Evolutionary conservation across 2,797 vertebrate genomes (phyloP).

Genomic region (Echiichthys vipera): DNA sequence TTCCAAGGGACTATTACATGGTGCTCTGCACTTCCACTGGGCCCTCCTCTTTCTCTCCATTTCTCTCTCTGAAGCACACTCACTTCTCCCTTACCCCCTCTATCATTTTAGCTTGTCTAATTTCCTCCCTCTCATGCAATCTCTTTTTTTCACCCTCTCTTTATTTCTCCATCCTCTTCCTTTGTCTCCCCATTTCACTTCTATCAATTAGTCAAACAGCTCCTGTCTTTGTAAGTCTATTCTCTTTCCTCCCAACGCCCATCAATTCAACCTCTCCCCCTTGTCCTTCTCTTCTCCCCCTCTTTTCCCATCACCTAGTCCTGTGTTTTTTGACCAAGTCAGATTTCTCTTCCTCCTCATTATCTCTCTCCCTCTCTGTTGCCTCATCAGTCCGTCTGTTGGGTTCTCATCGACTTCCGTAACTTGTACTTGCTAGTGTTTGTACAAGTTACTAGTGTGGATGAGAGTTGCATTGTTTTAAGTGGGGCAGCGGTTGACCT

Average conservation of each 20-base stretch:
- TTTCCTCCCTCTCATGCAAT: conserved; percentile 7
- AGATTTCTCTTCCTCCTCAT: neutral
- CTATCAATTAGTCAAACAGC: conserved; percentile 41
- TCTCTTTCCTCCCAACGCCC: conserved; percentile 27
- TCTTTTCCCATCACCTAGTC: neutral
- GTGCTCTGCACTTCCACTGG: conserved; percentile 62
- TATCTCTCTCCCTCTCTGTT: conserved; percentile 1
- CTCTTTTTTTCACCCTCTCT: conserved; percentile 12
- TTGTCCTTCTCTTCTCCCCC: neutral
- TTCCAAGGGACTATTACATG: conserved; percentile 70
- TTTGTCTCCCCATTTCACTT: conserved; percentile 27
- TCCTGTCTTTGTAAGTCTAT: conserved; percentile 17
- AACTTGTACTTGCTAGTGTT: conserved; percentile 41
- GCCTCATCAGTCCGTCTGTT: conserved; percentile 6
- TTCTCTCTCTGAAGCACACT: conserved; percentile 15
- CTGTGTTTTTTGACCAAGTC: conserved; percentile 2
- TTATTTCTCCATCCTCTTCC: conserved; percentile 13
- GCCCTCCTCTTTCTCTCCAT: conserved; percentile 37
- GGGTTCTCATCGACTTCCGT: conserved; percentile 28
- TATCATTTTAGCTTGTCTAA: conserved; percentile 42
- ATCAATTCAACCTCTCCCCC: conserved; percentile 24
- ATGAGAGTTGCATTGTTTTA: too few species aligned
- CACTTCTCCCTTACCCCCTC: conserved; percentile 16
- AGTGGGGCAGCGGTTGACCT: neutral
- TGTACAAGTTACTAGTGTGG: too few species aligned